Conservation (phyloP, 2,113 vertebrate species). For the Ramphastos sulfuratus region DNA sequence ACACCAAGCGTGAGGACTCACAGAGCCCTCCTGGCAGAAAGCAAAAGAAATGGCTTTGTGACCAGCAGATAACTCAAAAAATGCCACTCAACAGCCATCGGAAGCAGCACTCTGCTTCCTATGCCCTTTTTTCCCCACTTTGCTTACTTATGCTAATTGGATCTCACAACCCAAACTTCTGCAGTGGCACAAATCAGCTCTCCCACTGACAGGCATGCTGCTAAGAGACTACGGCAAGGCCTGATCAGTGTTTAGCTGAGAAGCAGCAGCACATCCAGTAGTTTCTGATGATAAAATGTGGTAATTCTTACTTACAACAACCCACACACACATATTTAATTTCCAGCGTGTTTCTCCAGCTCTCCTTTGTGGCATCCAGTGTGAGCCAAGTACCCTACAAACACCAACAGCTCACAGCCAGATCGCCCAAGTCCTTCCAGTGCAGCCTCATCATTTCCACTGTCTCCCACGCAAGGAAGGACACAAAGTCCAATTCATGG, state of each 20-base stretch:
- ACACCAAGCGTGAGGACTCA: background rate
- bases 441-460: background rate
- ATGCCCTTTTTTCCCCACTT: background rate
- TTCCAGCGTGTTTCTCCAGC: background rate
- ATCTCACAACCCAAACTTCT: conserved; percentile 40
- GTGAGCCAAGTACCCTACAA: background rate
- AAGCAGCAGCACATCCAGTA: background rate
- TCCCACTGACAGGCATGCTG: conserved; percentile 21
- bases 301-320: background rate
- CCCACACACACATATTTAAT: background rate
- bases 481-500: background rate
- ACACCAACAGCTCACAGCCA: background rate
- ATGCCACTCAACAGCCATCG: background rate
- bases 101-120: background rate
- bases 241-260: background rate
- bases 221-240: background rate
- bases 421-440: background rate
- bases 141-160: background rate
- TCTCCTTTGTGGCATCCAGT: background rate
- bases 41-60: background rate
- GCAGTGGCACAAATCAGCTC: conserved; percentile 26
- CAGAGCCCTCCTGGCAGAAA: background rate
- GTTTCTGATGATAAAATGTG: background rate
- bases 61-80: background rate
- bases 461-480: background rate